Evolutionary conservation across 2,888 invertebrate species (phyloP).

Genomic region (Phalera bucephala): DNA sequence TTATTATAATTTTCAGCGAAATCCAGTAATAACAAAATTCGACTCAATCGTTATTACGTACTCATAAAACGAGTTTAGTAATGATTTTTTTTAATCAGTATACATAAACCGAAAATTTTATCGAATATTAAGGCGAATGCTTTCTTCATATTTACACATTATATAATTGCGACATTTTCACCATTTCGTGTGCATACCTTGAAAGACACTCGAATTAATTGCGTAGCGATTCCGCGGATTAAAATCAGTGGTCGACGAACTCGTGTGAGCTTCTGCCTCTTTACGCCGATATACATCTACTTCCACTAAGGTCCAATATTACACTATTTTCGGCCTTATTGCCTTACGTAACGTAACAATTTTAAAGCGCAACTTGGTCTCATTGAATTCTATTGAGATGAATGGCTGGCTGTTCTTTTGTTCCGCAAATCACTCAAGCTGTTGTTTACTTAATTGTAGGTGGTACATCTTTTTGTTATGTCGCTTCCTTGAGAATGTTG

Average conservation of each 20-base stretch:
- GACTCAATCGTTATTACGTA: too few species aligned
- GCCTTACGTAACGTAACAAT: constrained; percentile 23
- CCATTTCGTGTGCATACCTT: constrained; percentile 23
- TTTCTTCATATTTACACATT: constrained; percentile 16
- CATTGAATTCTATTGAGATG: constrained; percentile 20
- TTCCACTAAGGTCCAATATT: constrained; percentile 14
- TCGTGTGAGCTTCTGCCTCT: constrained; percentile 60
- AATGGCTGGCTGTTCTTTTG: constrained; percentile 37
- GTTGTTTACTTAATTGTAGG: constrained; percentile 3
- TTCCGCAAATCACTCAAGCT: constrained; percentile 37
- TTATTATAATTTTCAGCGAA: too few species aligned
- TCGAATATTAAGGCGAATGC: background rate
- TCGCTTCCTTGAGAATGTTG: constrained; percentile 56
- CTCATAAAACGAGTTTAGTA: background rate
- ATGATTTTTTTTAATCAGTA: background rate
- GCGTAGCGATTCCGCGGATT: constrained; percentile 58
- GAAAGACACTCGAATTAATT: constrained; percentile 65
- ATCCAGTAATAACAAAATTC: too few species aligned
- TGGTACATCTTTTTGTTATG: constrained; percentile 28
- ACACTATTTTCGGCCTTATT: constrained; percentile 39
- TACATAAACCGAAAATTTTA: background rate
- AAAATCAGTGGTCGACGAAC: constrained; percentile 65
- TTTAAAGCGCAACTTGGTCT: constrained; percentile 13
- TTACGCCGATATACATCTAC: constrained; percentile 40
- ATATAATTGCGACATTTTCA: constrained; percentile 17